Conservation (phyloP, 2,113 vertebrate genomes). For the Takifugu bimaculatus region DNA sequence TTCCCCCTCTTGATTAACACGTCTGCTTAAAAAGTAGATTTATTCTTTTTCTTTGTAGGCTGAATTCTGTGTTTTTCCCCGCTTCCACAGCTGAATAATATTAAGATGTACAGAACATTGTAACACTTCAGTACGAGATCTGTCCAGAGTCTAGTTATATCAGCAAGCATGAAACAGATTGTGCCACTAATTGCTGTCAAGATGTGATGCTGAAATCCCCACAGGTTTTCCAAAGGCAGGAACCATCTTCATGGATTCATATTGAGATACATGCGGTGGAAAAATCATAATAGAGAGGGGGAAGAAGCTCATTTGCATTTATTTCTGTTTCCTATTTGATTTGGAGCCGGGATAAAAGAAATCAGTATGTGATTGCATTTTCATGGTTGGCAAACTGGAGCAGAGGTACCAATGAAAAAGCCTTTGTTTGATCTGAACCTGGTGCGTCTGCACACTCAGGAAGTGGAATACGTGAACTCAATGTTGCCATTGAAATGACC, state of each 20-base stretch:
- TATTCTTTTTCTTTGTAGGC: conserved; percentile 54
- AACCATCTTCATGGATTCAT: conserved; percentile 66
- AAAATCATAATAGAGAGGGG: conserved; percentile 55
- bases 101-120: conserved; percentile 69
- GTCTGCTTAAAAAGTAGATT: conserved; percentile 65
- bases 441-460: background rate
- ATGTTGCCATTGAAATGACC: conserved; percentile 63
- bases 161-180: conserved; percentile 71
- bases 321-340: conserved; percentile 53
- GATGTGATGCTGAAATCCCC: conserved; percentile 72
- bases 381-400: conserved; percentile 32
- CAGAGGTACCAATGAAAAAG: conserved; percentile 21
- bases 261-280: conserved; percentile 65
- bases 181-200: conserved; percentile 77
- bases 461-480: conserved; percentile 22
- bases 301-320: conserved; percentile 52
- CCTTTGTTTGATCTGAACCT: conserved; percentile 18
- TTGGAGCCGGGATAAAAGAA: conserved; percentile 35
- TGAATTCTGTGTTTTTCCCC: conserved; percentile 56
- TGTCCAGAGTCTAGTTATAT: conserved; percentile 69
- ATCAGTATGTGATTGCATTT: conserved; percentile 34
- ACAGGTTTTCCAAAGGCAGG: conserved; percentile 65
- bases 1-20: conserved; percentile 58
- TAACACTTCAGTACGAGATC: conserved; percentile 65
- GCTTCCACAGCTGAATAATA: conserved; percentile 68